Base-by-base conservation (phyloP, 2,888 invertebrate species). In the Chymomyza amoena region DNA sequence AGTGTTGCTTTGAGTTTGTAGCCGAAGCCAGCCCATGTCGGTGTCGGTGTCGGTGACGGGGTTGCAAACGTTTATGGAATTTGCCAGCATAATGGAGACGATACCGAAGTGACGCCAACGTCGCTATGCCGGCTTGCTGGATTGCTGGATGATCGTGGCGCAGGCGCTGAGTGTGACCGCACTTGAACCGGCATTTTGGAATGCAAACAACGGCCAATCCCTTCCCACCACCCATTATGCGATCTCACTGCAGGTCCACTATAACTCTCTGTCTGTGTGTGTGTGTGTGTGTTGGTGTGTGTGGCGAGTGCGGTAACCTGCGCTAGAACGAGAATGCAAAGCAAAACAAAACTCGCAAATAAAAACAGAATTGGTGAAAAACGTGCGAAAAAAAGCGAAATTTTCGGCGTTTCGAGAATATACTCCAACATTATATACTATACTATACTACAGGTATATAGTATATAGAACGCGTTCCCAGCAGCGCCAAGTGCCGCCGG, bases 351-450 rank as follows among this genome's bases (percentile, higher is more conserved):
- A 70, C 69, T 36, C 72, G 78, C 69, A 78, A 74, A 79, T 66
- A 79, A 75, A 73, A 79, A 76, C 78, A 71, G 71, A 81, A 79
- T 78, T 76, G 72, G 77, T 73, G 69, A 81, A 81, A 83, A 81
- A 84, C 80, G 83, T 80, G 85, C 80, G 83, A 86, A 85, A 84
- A 80, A 83, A 84, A 81, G 78, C 77, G 77, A 82, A 84, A 86
- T 81, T 72, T 73, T 66, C 64, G 60, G 51, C 66, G 64, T 70
- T 54, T 77, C 61, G 75, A 75, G 78, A 83, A 78, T 20, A 45
- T 7, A 45, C 13, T 45, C 39, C 32, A 6, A 32, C 1, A 32
- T 7, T 32, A 32, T 32, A 32, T 9, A 4, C 3, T 28, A 28
- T 28, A 6, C 28, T 28, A 6, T 28, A 28, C 6, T 4, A 3